These are phyloP conservation scores for Sceloporus undulatus DNA, from an alignment of 2,113 vertebrate species.

Conservation along the genomic window DNA sequence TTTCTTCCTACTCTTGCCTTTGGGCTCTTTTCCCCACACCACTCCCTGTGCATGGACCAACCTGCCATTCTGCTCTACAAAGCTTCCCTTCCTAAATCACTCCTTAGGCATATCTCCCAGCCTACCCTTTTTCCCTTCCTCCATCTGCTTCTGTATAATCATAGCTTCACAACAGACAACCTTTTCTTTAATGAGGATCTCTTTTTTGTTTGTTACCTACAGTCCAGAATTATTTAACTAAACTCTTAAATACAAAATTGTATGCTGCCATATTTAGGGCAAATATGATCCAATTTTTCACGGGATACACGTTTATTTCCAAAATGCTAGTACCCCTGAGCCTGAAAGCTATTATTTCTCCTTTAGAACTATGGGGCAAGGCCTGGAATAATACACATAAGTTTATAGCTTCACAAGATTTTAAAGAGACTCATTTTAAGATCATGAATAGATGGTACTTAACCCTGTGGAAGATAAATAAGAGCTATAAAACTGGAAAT, in stretches of 20 bases:
- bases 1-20: slow-evolving; percentile 29
- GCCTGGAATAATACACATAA: too few species aligned
- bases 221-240: neutral
- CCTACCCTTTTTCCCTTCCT: neutral
- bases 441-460: too few species aligned
- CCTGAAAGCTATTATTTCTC: too few species aligned
- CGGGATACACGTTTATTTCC: too few species aligned
- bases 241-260: neutral
- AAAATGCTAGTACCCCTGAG: too few species aligned
- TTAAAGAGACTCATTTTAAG: too few species aligned
- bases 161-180: neutral
- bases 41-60: slow-evolving; percentile 9
- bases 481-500: too few species aligned
- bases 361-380: too few species aligned
- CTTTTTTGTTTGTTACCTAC: slow-evolving; percentile 36
- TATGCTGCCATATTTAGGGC: neutral
- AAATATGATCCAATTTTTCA: neutral
- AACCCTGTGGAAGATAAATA: too few species aligned
- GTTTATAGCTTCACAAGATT: too few species aligned
- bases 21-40: slow-evolving; percentile 22
- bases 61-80: slow-evolving; percentile 31
- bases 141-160: neutral
- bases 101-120: slow-evolving; percentile 9
- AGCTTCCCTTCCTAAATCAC: slow-evolving; percentile 1
- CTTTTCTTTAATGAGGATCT: slow-evolving; percentile 22